A percentile compares a stretch with the other conserved stretches of the same genome.
Evolutionary conservation across 2,113 vertebrate species (phyloP).

Genomic region (Trogon melanurus): DNA sequence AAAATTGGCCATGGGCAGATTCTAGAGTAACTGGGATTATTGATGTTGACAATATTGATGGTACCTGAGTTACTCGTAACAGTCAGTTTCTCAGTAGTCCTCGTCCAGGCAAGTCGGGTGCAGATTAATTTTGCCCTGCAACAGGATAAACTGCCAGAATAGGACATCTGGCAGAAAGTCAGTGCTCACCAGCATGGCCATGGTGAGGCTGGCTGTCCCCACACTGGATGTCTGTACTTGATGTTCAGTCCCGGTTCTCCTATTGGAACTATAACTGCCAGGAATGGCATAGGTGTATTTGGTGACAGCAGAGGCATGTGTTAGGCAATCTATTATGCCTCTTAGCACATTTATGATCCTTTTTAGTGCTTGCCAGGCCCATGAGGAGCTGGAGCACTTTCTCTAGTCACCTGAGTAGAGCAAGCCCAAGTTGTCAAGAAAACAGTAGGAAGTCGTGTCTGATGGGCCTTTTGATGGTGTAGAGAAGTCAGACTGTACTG

Average conservation of each 20-base stretch:
- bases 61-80: neutral
- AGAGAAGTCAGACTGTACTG: neutral
- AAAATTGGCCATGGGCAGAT: neutral
- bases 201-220: fast-evolving
- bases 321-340: neutral
- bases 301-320: neutral
- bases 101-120: neutral
- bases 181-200: neutral
- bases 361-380: neutral
- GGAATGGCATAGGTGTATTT: neutral
- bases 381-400: neutral
- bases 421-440: neutral
- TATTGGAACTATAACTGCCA: neutral
- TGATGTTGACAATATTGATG: neutral
- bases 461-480: neutral
- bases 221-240: fast-evolving
- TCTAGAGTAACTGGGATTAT: neutral
- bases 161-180: neutral
- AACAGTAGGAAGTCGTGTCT: neutral
- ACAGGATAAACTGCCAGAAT: neutral
- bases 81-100: neutral
- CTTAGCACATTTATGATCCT: neutral
- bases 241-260: neutral
- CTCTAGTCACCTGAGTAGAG: neutral
- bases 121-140: neutral